A percentile compares a stretch with the other conserved stretches of the same genome.
Conservation (phyloP, 2,113 vertebrate species). For the Sterrhoptilus dennistouni region DNA sequence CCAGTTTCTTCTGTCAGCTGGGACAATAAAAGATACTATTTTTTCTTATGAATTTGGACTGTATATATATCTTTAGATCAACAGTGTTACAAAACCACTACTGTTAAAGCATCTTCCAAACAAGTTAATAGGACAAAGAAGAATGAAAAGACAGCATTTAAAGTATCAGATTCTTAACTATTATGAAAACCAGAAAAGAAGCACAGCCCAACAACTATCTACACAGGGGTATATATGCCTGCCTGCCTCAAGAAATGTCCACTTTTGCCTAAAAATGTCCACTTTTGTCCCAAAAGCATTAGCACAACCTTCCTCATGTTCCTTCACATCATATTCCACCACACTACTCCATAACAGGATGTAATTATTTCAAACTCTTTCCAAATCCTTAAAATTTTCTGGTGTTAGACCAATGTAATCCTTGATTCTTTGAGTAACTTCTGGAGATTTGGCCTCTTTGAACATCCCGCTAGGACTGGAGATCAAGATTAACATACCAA, state of each 20-base stretch:
- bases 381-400: neutral
- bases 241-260: neutral
- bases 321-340: neutral
- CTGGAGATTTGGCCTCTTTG: neutral
- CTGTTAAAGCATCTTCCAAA: neutral
- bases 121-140: neutral
- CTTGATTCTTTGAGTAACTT: neutral
- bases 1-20: neutral
- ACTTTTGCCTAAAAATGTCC: neutral
- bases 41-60: neutral
- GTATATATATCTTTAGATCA: neutral
- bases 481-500: neutral
- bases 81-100: neutral
- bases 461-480: neutral
- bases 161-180: neutral
- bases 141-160: neutral
- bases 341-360: fast-evolving
- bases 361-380: neutral
- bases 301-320: neutral
- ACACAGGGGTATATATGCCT: neutral
- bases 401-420: neutral
- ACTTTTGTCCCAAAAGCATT: neutral
- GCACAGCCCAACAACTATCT: neutral
- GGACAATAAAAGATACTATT: neutral
- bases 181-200: neutral